These are phyloP conservation scores for Drosophila pseudoobscura DNA, from an alignment of 1,140 invertebrate species.

Conservation along the genomic window DNA sequence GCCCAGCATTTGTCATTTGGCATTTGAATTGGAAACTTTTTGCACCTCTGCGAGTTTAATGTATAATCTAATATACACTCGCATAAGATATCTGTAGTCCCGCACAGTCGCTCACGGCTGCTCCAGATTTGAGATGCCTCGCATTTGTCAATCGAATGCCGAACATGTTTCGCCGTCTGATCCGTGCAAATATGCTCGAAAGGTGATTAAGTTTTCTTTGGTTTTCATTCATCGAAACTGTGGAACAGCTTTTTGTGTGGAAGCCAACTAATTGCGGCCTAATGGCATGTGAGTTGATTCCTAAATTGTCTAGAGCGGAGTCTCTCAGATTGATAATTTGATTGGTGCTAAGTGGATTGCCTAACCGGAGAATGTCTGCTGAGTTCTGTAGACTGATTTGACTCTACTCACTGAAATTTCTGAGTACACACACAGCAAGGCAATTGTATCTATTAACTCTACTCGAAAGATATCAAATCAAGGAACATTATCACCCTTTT, in stretches of 20 bases:
- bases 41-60: slow-evolving; percentile 3
- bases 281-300: slow-evolving; percentile 31
- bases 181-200: slow-evolving; percentile 60
- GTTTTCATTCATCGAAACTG: slow-evolving; percentile 23
- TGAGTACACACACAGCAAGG: too few relatives aligned
- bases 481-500: not conserved
- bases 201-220: slow-evolving; percentile 51
- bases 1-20: slow-evolving; percentile 57
- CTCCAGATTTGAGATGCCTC: slow-evolving; percentile 69
- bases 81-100: not conserved
- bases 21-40: slow-evolving; percentile 54
- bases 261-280: slow-evolving; percentile 45
- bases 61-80: slow-evolving; percentile 2
- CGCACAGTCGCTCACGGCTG: slow-evolving; percentile 51
- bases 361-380: slow-evolving; percentile 1
- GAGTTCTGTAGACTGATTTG: slow-evolving; percentile 1
- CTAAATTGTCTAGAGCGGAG: slow-evolving; percentile 26
- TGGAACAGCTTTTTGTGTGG: slow-evolving; percentile 36
- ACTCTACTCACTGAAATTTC: too few relatives aligned
- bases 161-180: slow-evolving; percentile 62
- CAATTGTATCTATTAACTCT: too few relatives aligned
- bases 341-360: slow-evolving; percentile 2
- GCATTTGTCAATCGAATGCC: slow-evolving; percentile 74
- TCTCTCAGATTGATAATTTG: slow-evolving; percentile 26
- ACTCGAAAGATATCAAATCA: slow-evolving; percentile 4